Percentiles rank a stretch among this genome's conserved stretches.
Evolutionary conservation across 1,140 invertebrate genomes (phyloP).

Genomic region (Drosophila busckii): DNA sequence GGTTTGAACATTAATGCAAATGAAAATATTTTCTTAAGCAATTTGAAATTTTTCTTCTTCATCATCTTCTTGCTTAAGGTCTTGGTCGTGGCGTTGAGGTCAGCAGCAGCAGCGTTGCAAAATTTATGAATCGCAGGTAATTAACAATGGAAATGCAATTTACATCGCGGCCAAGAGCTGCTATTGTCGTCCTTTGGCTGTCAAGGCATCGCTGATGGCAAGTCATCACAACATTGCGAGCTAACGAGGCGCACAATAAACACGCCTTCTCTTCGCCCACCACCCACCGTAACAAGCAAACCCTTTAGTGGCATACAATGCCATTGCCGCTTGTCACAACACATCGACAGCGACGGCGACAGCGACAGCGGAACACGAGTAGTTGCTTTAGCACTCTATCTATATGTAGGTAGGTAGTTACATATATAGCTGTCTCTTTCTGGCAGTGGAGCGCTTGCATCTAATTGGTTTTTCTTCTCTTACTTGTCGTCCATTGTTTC

Average conservation of each 20-base stretch:
- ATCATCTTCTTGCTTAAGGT: too few relatives aligned
- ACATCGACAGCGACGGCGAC: too few relatives aligned
- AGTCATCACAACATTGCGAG: too few relatives aligned
- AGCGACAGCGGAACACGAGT: conserved; percentile 68
- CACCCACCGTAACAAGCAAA: background rate
- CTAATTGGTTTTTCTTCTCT: conserved; percentile 62
- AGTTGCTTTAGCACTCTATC: conserved; percentile 31
- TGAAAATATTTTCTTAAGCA: too few relatives aligned
- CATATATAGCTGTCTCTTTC: conserved; percentile 28
- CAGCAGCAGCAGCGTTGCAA: conserved; percentile 37
- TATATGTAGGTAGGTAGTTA: too few relatives aligned
- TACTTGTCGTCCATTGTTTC: conserved; percentile 56
- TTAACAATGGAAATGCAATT: conserved; percentile 78
- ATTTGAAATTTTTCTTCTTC: too few relatives aligned
- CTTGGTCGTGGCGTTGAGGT: conserved; percentile 23
- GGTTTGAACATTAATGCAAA: too few relatives aligned
- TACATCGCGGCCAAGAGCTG: conserved; percentile 41
- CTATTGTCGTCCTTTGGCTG: conserved; percentile 33
- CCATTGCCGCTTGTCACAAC: conserved; percentile 53
- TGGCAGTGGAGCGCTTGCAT: conserved; percentile 42
- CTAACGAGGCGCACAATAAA: conserved; percentile 67
- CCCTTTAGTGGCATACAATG: background rate
- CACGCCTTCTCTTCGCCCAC: background rate
- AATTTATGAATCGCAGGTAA: conserved; percentile 67
- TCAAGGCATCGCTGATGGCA: conserved; percentile 16